Percentiles rank a stretch among this genome's conserved stretches.
Conservation (phyloP, 2,888 invertebrate species). For the Gonocerus acuteangulatus region DNA sequence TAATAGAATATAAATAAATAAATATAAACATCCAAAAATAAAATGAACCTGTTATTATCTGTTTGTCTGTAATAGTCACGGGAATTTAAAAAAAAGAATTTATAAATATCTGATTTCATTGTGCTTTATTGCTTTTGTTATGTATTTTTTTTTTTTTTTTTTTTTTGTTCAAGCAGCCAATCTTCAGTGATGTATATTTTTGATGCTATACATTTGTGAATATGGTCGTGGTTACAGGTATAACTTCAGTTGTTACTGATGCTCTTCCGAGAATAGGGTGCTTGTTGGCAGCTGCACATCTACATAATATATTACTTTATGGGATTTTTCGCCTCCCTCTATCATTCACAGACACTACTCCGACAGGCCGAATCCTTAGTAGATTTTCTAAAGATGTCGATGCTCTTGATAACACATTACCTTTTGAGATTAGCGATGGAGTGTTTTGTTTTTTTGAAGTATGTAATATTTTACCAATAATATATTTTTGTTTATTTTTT, state of each 20-base stretch:
- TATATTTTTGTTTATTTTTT: too few relatives aligned
- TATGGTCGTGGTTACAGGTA: constrained; percentile 49
- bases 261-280: constrained; percentile 60
- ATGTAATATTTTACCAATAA: constrained; percentile 30
- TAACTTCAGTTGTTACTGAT: constrained; percentile 58
- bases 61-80: too few relatives aligned
- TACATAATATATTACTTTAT: constrained; percentile 45
- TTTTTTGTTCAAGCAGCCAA: too few relatives aligned
- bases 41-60: too few relatives aligned
- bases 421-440: constrained; percentile 36
- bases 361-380: constrained; percentile 68
- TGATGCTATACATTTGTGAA: not conserved
- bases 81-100: too few relatives aligned
- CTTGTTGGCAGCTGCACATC: constrained; percentile 55
- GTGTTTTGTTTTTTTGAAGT: constrained; percentile 40
- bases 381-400: constrained; percentile 70
- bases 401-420: constrained; percentile 49
- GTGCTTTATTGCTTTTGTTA: too few relatives aligned
- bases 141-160: too few relatives aligned
- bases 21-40: too few relatives aligned
- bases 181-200: too few relatives aligned
- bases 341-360: constrained; percentile 73
- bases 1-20: too few relatives aligned
- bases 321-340: constrained; percentile 51
- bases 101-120: too few relatives aligned